These are phyloP conservation scores for Nanorana parkeri DNA, from an alignment of 2,113 vertebrate genomes.

Conservation along the genomic window DNA sequence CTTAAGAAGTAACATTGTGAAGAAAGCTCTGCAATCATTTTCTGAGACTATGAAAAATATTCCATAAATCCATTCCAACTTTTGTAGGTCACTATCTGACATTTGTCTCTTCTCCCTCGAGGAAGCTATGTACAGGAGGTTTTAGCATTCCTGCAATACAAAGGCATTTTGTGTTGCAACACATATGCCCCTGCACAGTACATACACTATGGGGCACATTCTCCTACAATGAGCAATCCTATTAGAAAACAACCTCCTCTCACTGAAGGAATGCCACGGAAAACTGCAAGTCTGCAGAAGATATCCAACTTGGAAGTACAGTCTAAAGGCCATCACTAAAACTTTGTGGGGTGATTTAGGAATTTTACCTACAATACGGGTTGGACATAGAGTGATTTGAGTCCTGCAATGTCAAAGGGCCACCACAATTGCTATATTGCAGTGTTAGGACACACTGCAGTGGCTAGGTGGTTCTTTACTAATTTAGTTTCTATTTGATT, in stretches of 20 bases:
- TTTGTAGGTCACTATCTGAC: conserved; percentile 48
- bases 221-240: not conserved
- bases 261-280: conserved; percentile 7
- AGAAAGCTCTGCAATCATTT: not conserved
- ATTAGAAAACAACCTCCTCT: conserved; percentile 8
- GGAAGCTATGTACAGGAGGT: conserved; percentile 6
- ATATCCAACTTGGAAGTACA: too few relatives aligned
- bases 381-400: too few relatives aligned
- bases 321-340: too few relatives aligned
- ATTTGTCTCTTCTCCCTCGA: conserved; percentile 29
- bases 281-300: not conserved
- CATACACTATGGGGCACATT: conserved; percentile 1
- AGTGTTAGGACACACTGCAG: too few relatives aligned
- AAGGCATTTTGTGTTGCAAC: conserved; percentile 47
- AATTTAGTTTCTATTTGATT: too few relatives aligned
- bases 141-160: conserved; percentile 49
- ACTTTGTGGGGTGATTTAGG: too few relatives aligned
- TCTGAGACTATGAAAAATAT: conserved; percentile 2
- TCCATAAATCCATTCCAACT: conserved; percentile 21
- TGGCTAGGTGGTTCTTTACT: too few relatives aligned
- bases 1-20: too few relatives aligned
- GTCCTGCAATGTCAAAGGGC: too few relatives aligned
- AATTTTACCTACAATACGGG: too few relatives aligned
- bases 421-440: too few relatives aligned
- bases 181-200: conserved; percentile 37